A percentile compares a stretch with the other conserved stretches of the same genome.
Conservation (phyloP, 2,888 invertebrate genomes). For the Pemphredon lugubris region DNA sequence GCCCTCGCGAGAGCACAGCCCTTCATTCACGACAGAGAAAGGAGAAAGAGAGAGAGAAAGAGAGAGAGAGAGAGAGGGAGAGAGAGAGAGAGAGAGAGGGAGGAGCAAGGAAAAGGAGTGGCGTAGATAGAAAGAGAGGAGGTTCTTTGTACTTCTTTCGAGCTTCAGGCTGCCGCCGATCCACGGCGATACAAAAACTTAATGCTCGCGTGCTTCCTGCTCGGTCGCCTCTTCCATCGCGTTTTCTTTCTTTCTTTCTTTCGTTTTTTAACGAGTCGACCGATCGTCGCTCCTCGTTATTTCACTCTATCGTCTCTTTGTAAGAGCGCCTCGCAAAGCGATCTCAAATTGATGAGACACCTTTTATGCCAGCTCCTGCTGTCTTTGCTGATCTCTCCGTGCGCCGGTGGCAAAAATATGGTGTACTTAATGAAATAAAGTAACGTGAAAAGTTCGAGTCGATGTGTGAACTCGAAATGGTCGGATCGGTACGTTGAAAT, state of each 20-base stretch:
- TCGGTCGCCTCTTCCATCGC: conserved; percentile 33
- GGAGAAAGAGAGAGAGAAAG: background rate
- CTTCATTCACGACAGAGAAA: conserved; percentile 15
- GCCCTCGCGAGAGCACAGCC: conserved; percentile 16
- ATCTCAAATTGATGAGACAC: conserved; percentile 28
- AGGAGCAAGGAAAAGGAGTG: conserved; percentile 17
- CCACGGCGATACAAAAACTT: conserved; percentile 56
- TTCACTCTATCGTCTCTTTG: background rate
- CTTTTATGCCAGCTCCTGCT: conserved; percentile 4
- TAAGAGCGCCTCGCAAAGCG: background rate
- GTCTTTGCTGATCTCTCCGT: conserved; percentile 1
- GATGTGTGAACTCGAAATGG: too few species aligned
- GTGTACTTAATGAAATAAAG: too few species aligned
- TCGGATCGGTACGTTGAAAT: too few species aligned
- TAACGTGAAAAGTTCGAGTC: too few species aligned
- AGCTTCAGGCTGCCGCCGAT: conserved; percentile 32
- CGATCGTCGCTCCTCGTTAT: conserved; percentile 1
- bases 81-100: conserved; percentile 10
- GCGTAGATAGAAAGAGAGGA: conserved; percentile 26
- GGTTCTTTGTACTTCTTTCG: conserved; percentile 43
- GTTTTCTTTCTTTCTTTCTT: background rate
- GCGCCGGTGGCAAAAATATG: background rate
- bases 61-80: conserved; percentile 1
- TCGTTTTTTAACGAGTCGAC: background rate
- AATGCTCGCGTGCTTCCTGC: conserved; percentile 55